phyloP scores from a whole-genome alignment of 1,140 invertebrate genomes.

The Diabrotica virgifera region DNA sequence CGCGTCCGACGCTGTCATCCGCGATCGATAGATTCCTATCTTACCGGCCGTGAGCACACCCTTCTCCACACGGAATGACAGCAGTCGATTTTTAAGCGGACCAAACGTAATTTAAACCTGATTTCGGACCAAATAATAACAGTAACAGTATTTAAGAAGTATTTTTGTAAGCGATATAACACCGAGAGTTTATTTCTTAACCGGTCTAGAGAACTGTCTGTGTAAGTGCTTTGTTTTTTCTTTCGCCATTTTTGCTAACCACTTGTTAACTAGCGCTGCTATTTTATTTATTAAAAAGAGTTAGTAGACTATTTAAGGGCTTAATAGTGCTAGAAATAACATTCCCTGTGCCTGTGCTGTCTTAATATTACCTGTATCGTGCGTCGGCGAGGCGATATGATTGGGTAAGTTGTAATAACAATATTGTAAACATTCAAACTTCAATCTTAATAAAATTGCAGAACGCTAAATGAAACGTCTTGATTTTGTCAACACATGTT shows the following conservation, averaged over 20 bases:
- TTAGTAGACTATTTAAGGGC: conserved; percentile 16
- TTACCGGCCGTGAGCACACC: conserved; percentile 28
- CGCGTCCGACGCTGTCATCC: neutral
- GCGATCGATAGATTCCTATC: conserved; percentile 18
- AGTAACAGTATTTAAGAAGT: conserved; percentile 28
- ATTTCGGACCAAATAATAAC: conserved; percentile 26
- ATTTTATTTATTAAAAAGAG: conserved; percentile 19
- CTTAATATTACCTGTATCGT: conserved; percentile 11
- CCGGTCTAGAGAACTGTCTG: conserved; percentile 13
- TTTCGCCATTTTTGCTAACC: conserved; percentile 31
- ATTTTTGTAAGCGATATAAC: conserved; percentile 27
- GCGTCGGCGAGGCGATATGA: neutral
- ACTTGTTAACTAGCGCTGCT: conserved; percentile 29
- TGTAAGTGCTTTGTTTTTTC: conserved; percentile 23
- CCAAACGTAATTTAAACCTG: conserved; percentile 29
- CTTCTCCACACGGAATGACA: conserved; percentile 26
- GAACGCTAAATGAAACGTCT: too few species aligned
- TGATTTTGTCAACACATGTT: too few species aligned
- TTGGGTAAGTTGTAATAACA: conserved; percentile 18
- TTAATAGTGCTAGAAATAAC: conserved; percentile 6
- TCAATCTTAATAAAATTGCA: neutral
- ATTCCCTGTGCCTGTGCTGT: conserved; percentile 21
- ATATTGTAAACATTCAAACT: conserved; percentile 13
- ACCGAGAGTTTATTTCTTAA: neutral
- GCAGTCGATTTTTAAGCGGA: conserved; percentile 34